Percentiles rank a stretch among this genome's conserved stretches.
phyloP scores from a whole-genome alignment of 2,888 invertebrate species.

The Aquatica leii region DNA sequence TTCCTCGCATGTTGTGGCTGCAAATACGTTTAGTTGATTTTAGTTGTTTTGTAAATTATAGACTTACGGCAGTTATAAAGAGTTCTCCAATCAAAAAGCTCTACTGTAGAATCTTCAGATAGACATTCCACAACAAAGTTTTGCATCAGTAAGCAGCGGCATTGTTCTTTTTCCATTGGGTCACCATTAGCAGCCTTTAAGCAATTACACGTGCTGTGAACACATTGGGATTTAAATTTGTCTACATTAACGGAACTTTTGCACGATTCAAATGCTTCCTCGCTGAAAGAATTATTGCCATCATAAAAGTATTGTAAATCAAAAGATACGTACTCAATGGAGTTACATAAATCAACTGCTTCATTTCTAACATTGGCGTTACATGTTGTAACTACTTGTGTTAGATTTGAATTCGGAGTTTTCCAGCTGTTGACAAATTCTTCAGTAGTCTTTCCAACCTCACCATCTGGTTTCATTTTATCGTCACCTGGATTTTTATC shows the following conservation, averaged over 20 bases:
- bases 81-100: constrained; percentile 76
- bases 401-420: constrained; percentile 61
- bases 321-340: background rate
- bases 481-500: constrained; percentile 74
- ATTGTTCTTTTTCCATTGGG: constrained; percentile 60
- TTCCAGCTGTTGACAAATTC: constrained; percentile 84
- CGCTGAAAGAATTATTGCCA: no score
- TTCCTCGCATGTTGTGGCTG: constrained; percentile 75
- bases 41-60: no score
- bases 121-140: constrained; percentile 78
- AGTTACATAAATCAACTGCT: constrained; percentile 71
- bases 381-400: no score
- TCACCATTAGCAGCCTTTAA: constrained; percentile 62
- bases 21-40: constrained; percentile 25
- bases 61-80: constrained; percentile 74
- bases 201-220: constrained; percentile 80
- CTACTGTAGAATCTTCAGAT: constrained; percentile 68
- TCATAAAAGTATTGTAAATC: no score
- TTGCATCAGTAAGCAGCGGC: constrained; percentile 76
- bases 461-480: constrained; percentile 74
- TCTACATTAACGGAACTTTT: constrained; percentile 70
- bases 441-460: constrained; percentile 66
- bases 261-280: constrained; percentile 73
- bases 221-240: constrained; percentile 74
- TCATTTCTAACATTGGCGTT: constrained; percentile 68